Conservation (phyloP, 2,888 invertebrate genomes). For the Microplitis deprimator region DNA sequence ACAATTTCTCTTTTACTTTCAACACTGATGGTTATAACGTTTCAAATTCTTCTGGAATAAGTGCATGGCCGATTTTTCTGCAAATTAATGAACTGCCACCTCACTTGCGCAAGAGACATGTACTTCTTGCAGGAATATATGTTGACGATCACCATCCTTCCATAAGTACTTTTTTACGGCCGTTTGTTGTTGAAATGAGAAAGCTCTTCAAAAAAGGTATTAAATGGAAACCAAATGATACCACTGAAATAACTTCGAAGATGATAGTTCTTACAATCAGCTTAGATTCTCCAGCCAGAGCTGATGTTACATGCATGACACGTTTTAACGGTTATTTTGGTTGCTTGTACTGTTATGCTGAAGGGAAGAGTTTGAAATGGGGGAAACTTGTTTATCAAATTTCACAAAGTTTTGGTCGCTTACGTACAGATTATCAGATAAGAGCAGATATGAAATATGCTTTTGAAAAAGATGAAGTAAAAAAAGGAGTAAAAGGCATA, state of each 20-base stretch:
- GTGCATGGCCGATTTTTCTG: conserved; percentile 44
- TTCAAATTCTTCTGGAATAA: conserved; percentile 32
- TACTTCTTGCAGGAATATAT: conserved; percentile 38
- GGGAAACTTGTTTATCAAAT: conserved; percentile 12
- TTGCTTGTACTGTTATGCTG: conserved; percentile 42
- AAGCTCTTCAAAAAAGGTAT: conserved; percentile 24
- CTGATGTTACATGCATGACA: conserved; percentile 35
- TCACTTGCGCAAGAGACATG: conserved; percentile 41
- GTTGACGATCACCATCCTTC: conserved; percentile 36
- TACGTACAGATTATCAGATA: neutral
- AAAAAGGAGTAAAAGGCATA: conserved; percentile 16
- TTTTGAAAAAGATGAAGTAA: neutral
- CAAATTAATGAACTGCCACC: conserved; percentile 49
- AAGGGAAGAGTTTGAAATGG: conserved; percentile 3
- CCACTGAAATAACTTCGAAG: conserved; percentile 3
- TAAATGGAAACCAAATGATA: conserved; percentile 26
- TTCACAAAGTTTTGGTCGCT: neutral
- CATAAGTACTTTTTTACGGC: conserved; percentile 26
- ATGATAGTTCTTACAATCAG: neutral
- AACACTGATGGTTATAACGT: conserved; percentile 44
- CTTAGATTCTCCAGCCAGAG: conserved; percentile 42
- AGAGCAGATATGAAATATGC: conserved; percentile 2
- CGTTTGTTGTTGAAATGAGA: conserved; percentile 30
- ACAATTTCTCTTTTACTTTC: conserved; percentile 42
- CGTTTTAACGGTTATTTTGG: conserved; percentile 43